Base-by-base conservation (phyloP, 2,113 vertebrate species). In the Lanius collurio region DNA sequence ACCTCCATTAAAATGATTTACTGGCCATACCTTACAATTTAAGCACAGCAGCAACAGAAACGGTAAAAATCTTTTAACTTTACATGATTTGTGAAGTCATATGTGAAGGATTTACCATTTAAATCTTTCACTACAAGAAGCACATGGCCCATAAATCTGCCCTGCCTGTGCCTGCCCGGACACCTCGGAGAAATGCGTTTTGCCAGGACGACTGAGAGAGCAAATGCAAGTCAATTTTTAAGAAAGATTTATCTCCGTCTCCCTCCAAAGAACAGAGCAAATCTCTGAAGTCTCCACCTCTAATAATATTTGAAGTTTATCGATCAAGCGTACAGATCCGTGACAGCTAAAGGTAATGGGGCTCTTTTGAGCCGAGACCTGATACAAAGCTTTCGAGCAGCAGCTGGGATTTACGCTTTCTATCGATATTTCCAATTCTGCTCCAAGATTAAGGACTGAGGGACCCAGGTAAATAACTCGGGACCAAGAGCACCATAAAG, bases 231-330 rank as follows among this genome's bases (percentile, higher is more conserved):
- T 98, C 98, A 97, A 98, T 98, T 98, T 98, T 98, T 98, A 98
- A 98, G 98, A 98, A 98, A 99, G 98, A 99, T 99, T 99, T 99
- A 99, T 99, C 98, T 97, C 96, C 87, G 94, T 98, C 97, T 98
- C 97, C 97, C 98, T 96, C 97, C 98, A 94, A 97, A 98, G 98
- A 98, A 98, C 98, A 98, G 98, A 98, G 98, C 98, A 98, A 98
- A 98, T 98, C 98, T 97, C 98, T 97, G 98, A 98, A 98, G 98
- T 98, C 98, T 98, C 98, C 98, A 98, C 98, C 98, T 98, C 98
- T 98, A 98, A 98, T 98, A 98, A 99, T 98, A 99, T 98, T 98
- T 98, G 98, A 98, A 98, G 98, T 98, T 98, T 99, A 98, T 99
- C 98, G 98, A 99, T 99, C 98, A 99, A 98, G 98, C 96, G 98